These are phyloP conservation scores for Sorex araneus DNA, from an alignment of 2,113 vertebrate species.

Conservation along the genomic window DNA sequence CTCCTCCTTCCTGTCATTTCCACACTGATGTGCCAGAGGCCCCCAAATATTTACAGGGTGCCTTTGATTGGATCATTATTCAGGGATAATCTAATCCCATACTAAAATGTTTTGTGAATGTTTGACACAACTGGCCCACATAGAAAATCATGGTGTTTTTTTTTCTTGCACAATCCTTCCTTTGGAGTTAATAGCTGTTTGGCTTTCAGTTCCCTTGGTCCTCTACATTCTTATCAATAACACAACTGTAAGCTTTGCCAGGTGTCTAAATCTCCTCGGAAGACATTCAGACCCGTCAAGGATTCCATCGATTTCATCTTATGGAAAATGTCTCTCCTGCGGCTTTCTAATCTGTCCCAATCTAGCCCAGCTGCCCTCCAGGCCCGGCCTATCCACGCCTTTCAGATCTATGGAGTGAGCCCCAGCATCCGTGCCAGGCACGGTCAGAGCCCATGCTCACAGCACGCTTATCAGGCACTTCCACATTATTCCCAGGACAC, in stretches of 20 bases:
- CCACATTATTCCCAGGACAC: neutral
- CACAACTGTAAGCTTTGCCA: neutral
- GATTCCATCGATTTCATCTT: neutral
- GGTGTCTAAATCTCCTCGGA: slow-evolving; percentile 47
- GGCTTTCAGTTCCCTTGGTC: slow-evolving; percentile 31
- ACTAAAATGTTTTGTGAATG: slow-evolving; percentile 19
- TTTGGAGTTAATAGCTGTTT: neutral
- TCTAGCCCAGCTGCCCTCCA: neutral
- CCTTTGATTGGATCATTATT: slow-evolving; percentile 24
- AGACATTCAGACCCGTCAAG: neutral
- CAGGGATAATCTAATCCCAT: slow-evolving; percentile 27
- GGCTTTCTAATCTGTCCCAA: neutral
- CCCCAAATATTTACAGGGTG: neutral
- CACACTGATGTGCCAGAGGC: neutral
- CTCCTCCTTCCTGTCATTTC: slow-evolving; percentile 18
- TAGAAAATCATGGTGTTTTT: neutral
- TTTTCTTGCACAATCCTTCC: neutral
- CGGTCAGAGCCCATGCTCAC: neutral
- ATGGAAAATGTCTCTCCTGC: slow-evolving; percentile 2
- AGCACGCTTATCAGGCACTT: slow-evolving; percentile 1
- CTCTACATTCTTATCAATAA: slow-evolving; percentile 43
- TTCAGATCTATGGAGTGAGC: neutral
- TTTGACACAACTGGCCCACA: neutral
- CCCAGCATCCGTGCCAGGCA: neutral
- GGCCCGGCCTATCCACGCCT: neutral